Conservation (phyloP, 2,797 vertebrate genomes). For the Percopsis omiscomaycus region DNA sequence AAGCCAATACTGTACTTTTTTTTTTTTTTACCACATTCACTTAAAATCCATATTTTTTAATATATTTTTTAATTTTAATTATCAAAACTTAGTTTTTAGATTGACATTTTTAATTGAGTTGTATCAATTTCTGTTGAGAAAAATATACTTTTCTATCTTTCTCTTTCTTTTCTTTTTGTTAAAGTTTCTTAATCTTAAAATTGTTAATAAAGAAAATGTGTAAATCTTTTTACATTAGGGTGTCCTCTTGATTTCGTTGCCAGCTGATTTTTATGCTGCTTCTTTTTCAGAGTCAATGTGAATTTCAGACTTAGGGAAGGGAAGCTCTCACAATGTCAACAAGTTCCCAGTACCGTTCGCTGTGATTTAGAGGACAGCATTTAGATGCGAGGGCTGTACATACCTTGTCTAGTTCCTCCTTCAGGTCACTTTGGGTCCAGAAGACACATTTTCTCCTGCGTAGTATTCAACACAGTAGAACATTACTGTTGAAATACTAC, state of each 20-base stretch:
- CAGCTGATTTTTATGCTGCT: neutral
- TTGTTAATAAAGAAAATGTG: slow-evolving; percentile 57
- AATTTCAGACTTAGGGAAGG: slow-evolving; percentile 1
- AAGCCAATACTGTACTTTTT: neutral
- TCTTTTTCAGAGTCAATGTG: neutral
- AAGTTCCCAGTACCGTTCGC: neutral
- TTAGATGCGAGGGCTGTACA: neutral
- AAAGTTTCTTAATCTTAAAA: slow-evolving; percentile 42
- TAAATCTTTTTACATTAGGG: slow-evolving; percentile 47
- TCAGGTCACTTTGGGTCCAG: slow-evolving; percentile 29
- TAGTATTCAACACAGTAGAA: slow-evolving; percentile 18
- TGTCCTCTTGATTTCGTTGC: slow-evolving; percentile 4
- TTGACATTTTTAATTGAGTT: slow-evolving; percentile 22
- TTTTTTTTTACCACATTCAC: slow-evolving; percentile 2
- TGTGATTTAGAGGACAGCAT: slow-evolving; percentile 24
- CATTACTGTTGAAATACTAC: too few relatives aligned
- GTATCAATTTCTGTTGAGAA: slow-evolving; percentile 22
- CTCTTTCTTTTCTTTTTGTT: slow-evolving; percentile 40
- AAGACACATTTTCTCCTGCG: slow-evolving; percentile 8
- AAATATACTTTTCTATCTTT: slow-evolving; percentile 17
- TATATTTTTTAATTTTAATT: slow-evolving; percentile 25
- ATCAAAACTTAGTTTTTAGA: slow-evolving; percentile 22
- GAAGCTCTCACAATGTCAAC: neutral
- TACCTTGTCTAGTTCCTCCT: slow-evolving; percentile 12
- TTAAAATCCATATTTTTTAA: slow-evolving; percentile 33